Base-by-base conservation (phyloP, 1,140 invertebrate species). In the Tenebrio molitor region DNA sequence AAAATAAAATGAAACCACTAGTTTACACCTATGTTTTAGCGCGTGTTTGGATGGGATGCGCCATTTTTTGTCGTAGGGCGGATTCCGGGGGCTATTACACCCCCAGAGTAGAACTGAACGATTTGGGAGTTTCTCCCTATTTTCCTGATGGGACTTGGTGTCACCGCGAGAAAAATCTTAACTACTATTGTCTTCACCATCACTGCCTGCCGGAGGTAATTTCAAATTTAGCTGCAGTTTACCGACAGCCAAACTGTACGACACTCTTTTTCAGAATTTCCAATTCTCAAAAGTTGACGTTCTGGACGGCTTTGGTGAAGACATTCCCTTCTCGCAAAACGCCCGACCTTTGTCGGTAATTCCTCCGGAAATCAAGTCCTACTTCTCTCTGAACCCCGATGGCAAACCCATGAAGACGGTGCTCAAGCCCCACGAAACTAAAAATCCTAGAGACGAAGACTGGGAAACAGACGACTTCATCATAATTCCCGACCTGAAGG, bases 71-170 rank as follows among this genome's bases (percentile, higher is more conserved):
- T 78, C 84, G 87, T 44, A 85, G 89, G 8, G 86, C 85, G 39
- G 88, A 88, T 73, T 88, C 86, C 17, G 87, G 87, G 0, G 87
- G 87, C 1, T 94, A 88, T 83, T 93, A 93, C 79, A 90, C 92
- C 0, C 91, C 92, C 1, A 84, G 91, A 1, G 83, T 92, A 1
- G 91, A 93, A 82, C 84, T 93, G 29, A 91, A 92, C 79, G 90
- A 91, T 79, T 82, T 90, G 16, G 90, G 90, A 2, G 81, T 91
- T 3, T 89, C 91, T 74, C 88, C 91, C 0, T 93, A 93, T 81
- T 92, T 93, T 78, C 92, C 92, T 0, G 92, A 94, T 82, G 92
- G 92, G 0, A 93, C 92, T 1, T 92, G 91, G 91, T 94, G 92
- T 76, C 91, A 93, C 78, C 84, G 84, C 73, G 89, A 92, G 69